Evolutionary conservation across 2,888 invertebrate genomes (phyloP), one percentile per base, ranked within the genome.

Genomic region (Cantharis rustica): DNA sequence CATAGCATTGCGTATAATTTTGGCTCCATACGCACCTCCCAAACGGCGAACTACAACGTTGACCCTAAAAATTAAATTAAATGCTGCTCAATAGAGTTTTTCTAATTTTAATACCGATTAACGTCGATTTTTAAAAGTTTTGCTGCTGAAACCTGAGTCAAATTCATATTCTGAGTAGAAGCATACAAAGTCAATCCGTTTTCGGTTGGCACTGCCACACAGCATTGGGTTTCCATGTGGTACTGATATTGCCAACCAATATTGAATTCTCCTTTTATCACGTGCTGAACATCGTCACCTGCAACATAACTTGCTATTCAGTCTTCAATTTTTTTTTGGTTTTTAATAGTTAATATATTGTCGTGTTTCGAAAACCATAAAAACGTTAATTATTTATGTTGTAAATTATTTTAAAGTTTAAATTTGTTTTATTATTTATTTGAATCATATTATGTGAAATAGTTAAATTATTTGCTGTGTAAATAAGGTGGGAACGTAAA

Each of bases 11-110:
- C 95, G 90, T 0, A 91, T 90, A 71, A 95, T 92, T 86, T 97
- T 97, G 0, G 90, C 91, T 0, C 97, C 97, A 85, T 94, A 97
- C 0, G 89, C 95, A 10, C 97, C 97, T 3, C 97, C 97, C 2
- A 96, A 81, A 62, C 96, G 91, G 5, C 92, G 90, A 0, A 95
- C 93, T 64, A 89, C 87, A 0, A 96, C 88, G 79, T 94, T 92
- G 13, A 96, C 90, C 68, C 95, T 94, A 16, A 13, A 64, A 20
- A 17, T 20, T 1, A n/a, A 1, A 5, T 47, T n/a, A 5, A 0
- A 64, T 20, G 13, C 13, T 20, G 13, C 1, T 0, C 1, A 11
- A 11, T 1, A 13, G 2, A 64, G 10, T 10, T 16, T 4, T 17
- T 16, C 13, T 64, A 10, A 5, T 3, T 0, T 5, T n/a, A 4